Conservation (phyloP, 2,888 invertebrate genomes). For the Athalia rosae region DNA sequence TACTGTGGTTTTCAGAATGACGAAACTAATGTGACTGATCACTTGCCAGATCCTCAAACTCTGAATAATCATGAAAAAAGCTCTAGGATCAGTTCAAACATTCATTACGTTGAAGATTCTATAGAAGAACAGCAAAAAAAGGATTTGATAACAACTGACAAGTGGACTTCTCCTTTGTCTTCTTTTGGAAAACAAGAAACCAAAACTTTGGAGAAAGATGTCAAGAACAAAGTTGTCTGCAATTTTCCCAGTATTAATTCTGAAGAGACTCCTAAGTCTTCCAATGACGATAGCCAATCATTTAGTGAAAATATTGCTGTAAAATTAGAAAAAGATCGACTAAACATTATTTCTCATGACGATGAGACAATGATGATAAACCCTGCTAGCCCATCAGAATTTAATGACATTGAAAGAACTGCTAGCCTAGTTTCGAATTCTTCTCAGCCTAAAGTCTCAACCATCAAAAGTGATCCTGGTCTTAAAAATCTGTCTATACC, state of each 20-base stretch:
- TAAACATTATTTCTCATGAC: neutral
- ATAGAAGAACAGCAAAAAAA: conserved; percentile 10
- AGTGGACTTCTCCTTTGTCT: neutral
- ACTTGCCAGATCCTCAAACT: conserved; percentile 20
- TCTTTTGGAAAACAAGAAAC: neutral
- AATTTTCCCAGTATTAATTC: conserved; percentile 6
- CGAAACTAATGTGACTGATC: neutral
- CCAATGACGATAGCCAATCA: neutral
- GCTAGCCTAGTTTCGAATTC: neutral
- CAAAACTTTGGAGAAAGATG: neutral
- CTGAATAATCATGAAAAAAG: neutral
- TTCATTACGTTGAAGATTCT: conserved; percentile 38
- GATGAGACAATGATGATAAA: too few relatives aligned
- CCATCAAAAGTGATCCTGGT: neutral
- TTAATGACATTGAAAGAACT: neutral
- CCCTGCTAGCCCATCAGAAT: neutral
- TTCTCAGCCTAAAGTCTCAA: neutral
- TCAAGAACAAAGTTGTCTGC: neutral
- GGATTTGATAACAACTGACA: neutral
- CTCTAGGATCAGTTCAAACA: neutral
- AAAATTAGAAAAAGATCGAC: conserved; percentile 12
- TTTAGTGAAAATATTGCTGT: neutral
- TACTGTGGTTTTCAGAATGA: neutral
- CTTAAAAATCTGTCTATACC: neutral
- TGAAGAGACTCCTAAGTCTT: conserved; percentile 3